phyloP scores from a whole-genome alignment of 2,888 invertebrate genomes.

The Polydrusus cervinus region DNA sequence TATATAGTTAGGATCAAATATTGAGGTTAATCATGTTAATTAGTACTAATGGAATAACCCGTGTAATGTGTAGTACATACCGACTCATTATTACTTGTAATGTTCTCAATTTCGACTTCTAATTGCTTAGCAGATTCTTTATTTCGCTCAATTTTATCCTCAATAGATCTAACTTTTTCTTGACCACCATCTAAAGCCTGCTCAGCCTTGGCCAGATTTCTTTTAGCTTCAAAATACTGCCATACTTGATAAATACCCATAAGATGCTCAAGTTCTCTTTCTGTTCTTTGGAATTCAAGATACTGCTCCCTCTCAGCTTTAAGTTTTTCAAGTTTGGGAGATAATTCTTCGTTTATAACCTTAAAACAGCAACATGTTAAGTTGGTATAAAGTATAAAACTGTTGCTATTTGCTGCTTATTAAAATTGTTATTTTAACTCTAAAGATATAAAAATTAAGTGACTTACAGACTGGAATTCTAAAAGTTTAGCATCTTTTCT shows the following conservation, averaged over 20 bases:
- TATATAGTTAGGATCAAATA: too few relatives aligned
- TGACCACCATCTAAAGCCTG: conserved; percentile 63
- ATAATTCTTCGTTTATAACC: conserved; percentile 88
- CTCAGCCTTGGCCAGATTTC: conserved; percentile 59
- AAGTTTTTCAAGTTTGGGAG: conserved; percentile 90
- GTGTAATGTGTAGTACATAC: conserved; percentile 70
- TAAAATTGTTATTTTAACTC: too few relatives aligned
- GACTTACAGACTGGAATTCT: conserved; percentile 76
- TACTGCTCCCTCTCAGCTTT: conserved; percentile 89
- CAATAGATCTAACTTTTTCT: conserved; percentile 60
- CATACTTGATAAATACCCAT: conserved; percentile 83
- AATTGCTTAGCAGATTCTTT: conserved; percentile 74
- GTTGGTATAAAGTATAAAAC: conserved; percentile 2
- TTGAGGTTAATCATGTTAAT: too few relatives aligned
- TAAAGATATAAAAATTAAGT: background rate
- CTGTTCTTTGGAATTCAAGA: conserved; percentile 89
- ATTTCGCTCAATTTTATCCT: conserved; percentile 73
- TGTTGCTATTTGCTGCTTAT: background rate
- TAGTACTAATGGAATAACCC: background rate
- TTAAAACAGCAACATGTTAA: conserved; percentile 65
- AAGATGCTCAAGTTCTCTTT: conserved; percentile 88
- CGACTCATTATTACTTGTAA: conserved; percentile 79
- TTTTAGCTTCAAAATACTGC: conserved; percentile 75
- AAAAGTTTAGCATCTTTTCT: conserved; percentile 93
- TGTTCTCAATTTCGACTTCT: conserved; percentile 76